Conservation (phyloP, 2,797 vertebrate species). For the Sebastes hubbsi region DNA sequence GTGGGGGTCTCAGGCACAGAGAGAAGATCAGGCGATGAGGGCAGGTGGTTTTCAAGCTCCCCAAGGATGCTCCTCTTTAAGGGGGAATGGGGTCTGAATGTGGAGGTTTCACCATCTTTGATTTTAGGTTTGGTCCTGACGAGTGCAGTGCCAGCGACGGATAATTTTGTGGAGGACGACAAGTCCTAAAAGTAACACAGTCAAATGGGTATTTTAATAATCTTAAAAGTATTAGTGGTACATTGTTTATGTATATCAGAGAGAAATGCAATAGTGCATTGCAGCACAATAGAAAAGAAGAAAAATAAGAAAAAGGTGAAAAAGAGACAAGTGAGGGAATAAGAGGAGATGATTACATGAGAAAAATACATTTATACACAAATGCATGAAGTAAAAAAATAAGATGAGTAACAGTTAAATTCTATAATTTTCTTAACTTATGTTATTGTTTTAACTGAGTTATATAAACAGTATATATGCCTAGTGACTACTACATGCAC, state of each 20-base stretch:
- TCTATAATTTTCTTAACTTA: not conserved
- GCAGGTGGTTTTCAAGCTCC: conserved; percentile 62
- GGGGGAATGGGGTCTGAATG: conserved; percentile 34
- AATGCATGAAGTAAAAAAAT: not conserved
- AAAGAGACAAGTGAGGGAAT: not conserved
- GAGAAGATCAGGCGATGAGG: conserved; percentile 60
- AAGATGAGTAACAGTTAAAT: not conserved
- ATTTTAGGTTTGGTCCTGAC: conserved; percentile 23
- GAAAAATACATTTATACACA: too few species aligned
- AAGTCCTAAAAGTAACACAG: conserved; percentile 44
- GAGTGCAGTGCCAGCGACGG: not conserved
- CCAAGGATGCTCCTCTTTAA: conserved; percentile 53
- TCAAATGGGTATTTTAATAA: not conserved
- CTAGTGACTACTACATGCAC: not conserved
- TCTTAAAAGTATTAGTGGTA: not conserved
- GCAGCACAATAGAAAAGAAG: not conserved
- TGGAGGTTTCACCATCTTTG: conserved; percentile 17
- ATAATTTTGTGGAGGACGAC: conserved; percentile 5
- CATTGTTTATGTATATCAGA: not conserved
- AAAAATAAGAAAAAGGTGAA: not conserved
- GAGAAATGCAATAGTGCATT: not conserved
- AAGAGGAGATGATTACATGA: not conserved
- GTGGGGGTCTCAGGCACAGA: conserved; percentile 74
- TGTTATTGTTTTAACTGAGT: not conserved
- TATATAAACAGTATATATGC: not conserved